Evolutionary conservation across 2,888 invertebrate genomes (phyloP).

Genomic region (Thymelicus sylvestris): DNA sequence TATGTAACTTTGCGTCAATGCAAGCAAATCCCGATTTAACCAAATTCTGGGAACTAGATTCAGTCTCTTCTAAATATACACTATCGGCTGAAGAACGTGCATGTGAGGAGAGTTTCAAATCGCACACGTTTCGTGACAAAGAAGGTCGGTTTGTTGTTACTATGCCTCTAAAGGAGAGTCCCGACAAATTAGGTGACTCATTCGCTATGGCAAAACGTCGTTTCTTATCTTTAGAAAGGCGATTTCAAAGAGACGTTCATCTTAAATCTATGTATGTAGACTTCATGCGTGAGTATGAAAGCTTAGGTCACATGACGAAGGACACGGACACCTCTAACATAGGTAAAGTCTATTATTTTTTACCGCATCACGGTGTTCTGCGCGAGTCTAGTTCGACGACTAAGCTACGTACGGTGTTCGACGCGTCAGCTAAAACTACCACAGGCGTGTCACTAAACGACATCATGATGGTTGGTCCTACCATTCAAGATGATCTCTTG

Average conservation of each 20-base stretch:
- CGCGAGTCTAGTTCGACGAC: conserved; percentile 35
- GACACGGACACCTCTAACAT: conserved; percentile 3
- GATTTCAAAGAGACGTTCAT: conserved; percentile 26
- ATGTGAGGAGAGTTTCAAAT: conserved; percentile 42
- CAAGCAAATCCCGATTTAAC: no score
- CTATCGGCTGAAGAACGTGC: conserved; percentile 39
- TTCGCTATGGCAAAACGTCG: conserved; percentile 38
- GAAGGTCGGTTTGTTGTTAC: conserved; percentile 44
- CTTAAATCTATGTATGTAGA: conserved; percentile 33
- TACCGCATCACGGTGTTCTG: conserved; percentile 3
- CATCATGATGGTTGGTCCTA: conserved; percentile 14
- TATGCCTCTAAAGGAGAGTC: no score
- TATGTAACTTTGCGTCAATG: background rate
- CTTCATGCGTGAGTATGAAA: conserved; percentile 40
- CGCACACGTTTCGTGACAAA: conserved; percentile 34
- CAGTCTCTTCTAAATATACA: conserved; percentile 34
- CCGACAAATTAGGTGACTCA: no score
- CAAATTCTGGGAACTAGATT: conserved; percentile 42
- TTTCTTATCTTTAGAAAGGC: conserved; percentile 41
- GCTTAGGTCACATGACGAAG: background rate
- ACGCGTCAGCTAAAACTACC: conserved; percentile 16
- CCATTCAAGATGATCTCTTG: no score
- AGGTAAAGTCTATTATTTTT: no score
- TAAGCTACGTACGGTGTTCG: conserved; percentile 37
- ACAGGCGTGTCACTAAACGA: conserved; percentile 33